Conservation (phyloP, 2,113 vertebrate genomes). For the Tapirus terrestris region DNA sequence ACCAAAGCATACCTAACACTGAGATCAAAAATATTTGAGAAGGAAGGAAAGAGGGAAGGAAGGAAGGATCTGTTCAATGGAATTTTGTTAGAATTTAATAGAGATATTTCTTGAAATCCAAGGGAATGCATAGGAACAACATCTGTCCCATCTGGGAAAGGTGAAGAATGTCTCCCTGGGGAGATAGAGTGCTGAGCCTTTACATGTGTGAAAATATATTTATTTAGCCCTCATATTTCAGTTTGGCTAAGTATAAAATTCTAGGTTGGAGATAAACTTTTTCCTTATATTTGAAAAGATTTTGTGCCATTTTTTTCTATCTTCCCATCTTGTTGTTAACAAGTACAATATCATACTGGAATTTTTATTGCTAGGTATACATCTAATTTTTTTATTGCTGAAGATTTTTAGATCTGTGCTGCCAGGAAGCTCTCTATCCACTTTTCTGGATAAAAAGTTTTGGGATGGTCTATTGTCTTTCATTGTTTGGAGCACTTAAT, state of each 20-base stretch:
- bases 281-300: neutral
- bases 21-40: neutral
- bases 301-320: neutral
- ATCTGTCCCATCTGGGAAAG: neutral
- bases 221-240: neutral
- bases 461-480: neutral
- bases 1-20: neutral
- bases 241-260: neutral
- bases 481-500: neutral
- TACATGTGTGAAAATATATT: neutral
- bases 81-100: neutral
- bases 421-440: neutral
- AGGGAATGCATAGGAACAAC: neutral
- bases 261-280: neutral
- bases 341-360: neutral
- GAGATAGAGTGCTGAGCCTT: neutral
- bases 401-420: neutral
- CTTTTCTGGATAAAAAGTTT: neutral
- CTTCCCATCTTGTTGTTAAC: neutral
- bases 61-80: neutral
- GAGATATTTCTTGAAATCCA: neutral
- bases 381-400: neutral
- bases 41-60: no score
- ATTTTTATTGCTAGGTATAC: neutral
- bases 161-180: neutral